Conservation (phyloP, 2,113 vertebrate genomes). For the Crocuta crocuta region DNA sequence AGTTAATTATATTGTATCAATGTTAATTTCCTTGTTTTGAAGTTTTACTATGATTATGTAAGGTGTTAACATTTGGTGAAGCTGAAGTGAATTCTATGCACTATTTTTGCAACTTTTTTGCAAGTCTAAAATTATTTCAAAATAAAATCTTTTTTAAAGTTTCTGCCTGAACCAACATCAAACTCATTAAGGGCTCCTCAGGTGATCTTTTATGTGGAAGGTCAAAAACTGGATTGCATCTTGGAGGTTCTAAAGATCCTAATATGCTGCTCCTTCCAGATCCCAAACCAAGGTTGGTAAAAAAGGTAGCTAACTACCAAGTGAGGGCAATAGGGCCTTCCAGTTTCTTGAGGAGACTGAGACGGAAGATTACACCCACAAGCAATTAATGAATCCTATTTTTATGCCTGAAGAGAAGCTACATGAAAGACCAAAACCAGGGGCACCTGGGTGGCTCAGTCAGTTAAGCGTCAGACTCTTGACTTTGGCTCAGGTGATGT, state of each 20-base stretch:
- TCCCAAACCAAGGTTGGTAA: background rate
- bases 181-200: background rate
- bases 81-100: background rate
- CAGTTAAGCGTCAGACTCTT: background rate
- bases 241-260: background rate
- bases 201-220: background rate
- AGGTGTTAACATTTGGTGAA: background rate
- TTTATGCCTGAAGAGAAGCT: background rate
- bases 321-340: background rate
- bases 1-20: background rate
- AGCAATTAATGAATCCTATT: background rate
- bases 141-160: background rate
- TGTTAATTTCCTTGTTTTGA: background rate
- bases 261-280: background rate
- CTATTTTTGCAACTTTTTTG: background rate
- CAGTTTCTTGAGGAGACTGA: background rate
- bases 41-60: slow-evolving; percentile 12
- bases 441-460: background rate
- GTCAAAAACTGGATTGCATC: background rate
- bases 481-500: background rate
- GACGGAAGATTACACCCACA: background rate
- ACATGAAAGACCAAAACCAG: background rate
- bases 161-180: background rate
- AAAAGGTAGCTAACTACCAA: background rate
- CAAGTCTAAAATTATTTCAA: slow-evolving; percentile 38